phyloP scores from a whole-genome alignment of 2,113 vertebrate genomes.

The Stomatorhinus ivindoensis region DNA sequence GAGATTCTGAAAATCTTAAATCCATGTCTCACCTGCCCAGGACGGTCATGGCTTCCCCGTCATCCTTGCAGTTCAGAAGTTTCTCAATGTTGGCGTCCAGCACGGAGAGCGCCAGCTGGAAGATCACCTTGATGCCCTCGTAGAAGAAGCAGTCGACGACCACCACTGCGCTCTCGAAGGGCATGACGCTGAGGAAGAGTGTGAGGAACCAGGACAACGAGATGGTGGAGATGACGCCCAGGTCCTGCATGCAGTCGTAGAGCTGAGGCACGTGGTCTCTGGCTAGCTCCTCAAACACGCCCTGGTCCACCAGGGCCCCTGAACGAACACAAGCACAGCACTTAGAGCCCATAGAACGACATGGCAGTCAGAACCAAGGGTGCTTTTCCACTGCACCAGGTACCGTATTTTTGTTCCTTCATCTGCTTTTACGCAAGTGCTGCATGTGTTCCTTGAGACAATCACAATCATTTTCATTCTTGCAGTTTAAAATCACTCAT shows the following conservation, averaged over 20 bases:
- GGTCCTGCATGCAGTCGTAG: slow-evolving; percentile 97
- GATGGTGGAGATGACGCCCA: slow-evolving; percentile 95
- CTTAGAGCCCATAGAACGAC: not conserved
- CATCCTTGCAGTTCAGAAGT: slow-evolving; percentile 90
- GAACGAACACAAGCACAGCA: slow-evolving; percentile 1
- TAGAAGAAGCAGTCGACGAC: slow-evolving; percentile 99
- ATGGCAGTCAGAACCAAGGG: not conserved
- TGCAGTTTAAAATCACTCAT: too few relatives aligned
- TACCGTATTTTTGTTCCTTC: too few relatives aligned
- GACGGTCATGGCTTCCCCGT: slow-evolving; percentile 97
- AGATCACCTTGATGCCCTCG: slow-evolving; percentile 98
- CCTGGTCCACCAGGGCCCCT: slow-evolving; percentile 96
- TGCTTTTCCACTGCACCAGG: too few relatives aligned
- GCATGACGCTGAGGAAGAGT: slow-evolving; percentile 95
- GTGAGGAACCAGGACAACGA: slow-evolving; percentile 99
- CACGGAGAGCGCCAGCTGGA: slow-evolving; percentile 90
- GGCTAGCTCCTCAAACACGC: slow-evolving; percentile 92
- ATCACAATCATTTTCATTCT: too few relatives aligned
- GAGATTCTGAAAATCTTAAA: not conserved
- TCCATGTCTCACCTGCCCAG: slow-evolving; percentile 74
- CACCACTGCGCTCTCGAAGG: slow-evolving; percentile 93
- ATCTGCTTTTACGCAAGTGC: too few relatives aligned
- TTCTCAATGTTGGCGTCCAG: slow-evolving; percentile 92
- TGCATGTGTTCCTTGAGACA: too few relatives aligned
- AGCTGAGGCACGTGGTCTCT: slow-evolving; percentile 90